A percentile compares a stretch with the other conserved stretches of the same genome.
phyloP scores from a whole-genome alignment of 2,888 invertebrate genomes.

The Antheraea yamamai region DNA sequence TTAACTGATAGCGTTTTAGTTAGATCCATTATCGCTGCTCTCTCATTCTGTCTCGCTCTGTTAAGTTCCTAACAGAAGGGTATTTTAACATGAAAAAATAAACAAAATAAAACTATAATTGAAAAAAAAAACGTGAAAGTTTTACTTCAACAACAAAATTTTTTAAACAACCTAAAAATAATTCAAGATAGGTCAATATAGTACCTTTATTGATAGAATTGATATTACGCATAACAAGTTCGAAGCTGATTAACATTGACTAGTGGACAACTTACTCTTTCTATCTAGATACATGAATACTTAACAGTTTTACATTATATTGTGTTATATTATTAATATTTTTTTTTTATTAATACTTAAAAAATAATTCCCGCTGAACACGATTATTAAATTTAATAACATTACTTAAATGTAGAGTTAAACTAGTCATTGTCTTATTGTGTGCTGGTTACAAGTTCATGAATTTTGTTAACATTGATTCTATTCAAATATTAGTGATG shows the following conservation, averaged over 20 bases:
- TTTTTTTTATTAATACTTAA: constrained; percentile 68
- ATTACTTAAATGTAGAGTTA: constrained; percentile 75
- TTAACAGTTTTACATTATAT: constrained; percentile 77
- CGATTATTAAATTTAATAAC: constrained; percentile 72
- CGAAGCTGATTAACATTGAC: constrained; percentile 76
- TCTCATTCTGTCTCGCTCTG: constrained; percentile 67
- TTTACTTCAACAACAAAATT: constrained; percentile 69
- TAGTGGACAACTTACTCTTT: constrained; percentile 77
- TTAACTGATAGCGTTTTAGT: constrained; percentile 60
- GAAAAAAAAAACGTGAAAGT: constrained; percentile 54
- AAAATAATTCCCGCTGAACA: constrained; percentile 79
- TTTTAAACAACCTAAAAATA: constrained; percentile 65
- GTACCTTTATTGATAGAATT: constrained; percentile 54
- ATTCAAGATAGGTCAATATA: constrained; percentile 68
- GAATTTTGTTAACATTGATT: constrained; percentile 34
- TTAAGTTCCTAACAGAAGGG: constrained; percentile 68
- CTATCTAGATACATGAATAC: constrained; percentile 78
- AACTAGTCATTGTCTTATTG: constrained; percentile 74
- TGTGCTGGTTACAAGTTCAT: constrained; percentile 68
- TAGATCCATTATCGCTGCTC: constrained; percentile 65
- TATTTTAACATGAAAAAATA: constrained; percentile 62
- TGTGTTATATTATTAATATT: constrained; percentile 47
- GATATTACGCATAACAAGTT: constrained; percentile 74
- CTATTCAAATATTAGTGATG: constrained; percentile 37
- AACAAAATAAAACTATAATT: constrained; percentile 53